Conservation (phyloP, 2,113 vertebrate species). For the Dipodomys stephensi region DNA sequence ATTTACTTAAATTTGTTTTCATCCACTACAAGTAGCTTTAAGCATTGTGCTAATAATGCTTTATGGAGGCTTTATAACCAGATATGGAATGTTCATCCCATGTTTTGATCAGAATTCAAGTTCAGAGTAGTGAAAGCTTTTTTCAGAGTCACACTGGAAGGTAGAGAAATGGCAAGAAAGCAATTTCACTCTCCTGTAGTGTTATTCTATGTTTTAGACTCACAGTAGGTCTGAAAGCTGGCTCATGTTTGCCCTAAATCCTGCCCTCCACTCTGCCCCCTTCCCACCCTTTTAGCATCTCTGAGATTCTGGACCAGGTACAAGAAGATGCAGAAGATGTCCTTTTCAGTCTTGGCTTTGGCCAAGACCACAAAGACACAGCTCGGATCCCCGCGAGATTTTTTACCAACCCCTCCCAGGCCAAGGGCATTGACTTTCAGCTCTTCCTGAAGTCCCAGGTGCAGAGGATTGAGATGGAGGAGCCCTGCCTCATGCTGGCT, state of each 20-base stretch:
- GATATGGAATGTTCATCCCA: neutral
- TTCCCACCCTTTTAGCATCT: slow-evolving; percentile 79
- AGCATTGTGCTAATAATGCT: neutral
- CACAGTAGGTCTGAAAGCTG: neutral
- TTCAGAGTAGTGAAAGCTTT: slow-evolving; percentile 28
- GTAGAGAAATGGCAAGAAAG: slow-evolving; percentile 10
- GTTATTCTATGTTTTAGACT: neutral
- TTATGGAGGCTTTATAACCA: slow-evolving; percentile 20
- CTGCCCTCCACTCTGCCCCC: neutral
- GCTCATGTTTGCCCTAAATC: neutral
- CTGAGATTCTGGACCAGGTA: slow-evolving; percentile 89
- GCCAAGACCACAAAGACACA: slow-evolving; percentile 86
- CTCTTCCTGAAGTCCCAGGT: slow-evolving; percentile 93
- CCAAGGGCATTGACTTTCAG: slow-evolving; percentile 94
- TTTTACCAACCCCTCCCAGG: slow-evolving; percentile 91
- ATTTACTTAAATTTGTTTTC: slow-evolving; percentile 22
- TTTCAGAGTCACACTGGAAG: neutral
- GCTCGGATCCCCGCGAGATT: slow-evolving; percentile 93
- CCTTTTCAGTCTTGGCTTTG: slow-evolving; percentile 93
- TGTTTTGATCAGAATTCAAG: slow-evolving; percentile 34
- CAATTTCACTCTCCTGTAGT: neutral
- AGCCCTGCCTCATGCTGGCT: slow-evolving; percentile 92
- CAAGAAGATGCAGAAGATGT: slow-evolving; percentile 93
- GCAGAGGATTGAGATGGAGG: slow-evolving; percentile 90
- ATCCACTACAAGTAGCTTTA: neutral